Conservation (phyloP, 1,140 invertebrate genomes). For the Heterodera carotae region DNA sequence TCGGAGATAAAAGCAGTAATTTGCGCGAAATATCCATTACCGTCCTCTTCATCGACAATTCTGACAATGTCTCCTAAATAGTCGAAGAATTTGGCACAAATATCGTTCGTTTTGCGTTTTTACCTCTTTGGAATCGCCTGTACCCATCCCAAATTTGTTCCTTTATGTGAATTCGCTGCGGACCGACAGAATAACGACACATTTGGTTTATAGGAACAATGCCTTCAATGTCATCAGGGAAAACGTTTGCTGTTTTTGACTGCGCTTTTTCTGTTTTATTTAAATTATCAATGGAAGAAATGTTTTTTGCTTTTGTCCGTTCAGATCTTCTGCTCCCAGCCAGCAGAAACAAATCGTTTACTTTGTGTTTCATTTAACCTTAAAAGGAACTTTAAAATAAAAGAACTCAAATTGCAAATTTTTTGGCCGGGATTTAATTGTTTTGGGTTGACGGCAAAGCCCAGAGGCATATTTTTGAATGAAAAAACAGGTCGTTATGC, state of each 20-base stretch:
- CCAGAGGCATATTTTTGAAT: no score
- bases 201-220: neutral
- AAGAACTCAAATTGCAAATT: no score
- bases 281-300: no score
- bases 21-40: constrained; percentile 19
- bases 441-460: no score
- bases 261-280: no score
- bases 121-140: constrained; percentile 11
- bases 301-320: neutral
- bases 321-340: no score
- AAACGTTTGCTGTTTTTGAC: neutral
- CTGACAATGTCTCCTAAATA: constrained; percentile 28
- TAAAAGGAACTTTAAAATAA: no score
- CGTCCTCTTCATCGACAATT: neutral
- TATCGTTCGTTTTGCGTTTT: neutral
- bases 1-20: neutral
- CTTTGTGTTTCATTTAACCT: no score
- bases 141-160: neutral
- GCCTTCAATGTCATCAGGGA: neutral
- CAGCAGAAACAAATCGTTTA: no score
- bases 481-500: no score
- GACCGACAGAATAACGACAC: constrained; percentile 7
- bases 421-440: no score
- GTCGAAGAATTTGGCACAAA: neutral
- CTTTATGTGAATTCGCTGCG: neutral